Evolutionary conservation across 2,888 invertebrate species (phyloP).

Genomic region (Luffia ferchaultella): DNA sequence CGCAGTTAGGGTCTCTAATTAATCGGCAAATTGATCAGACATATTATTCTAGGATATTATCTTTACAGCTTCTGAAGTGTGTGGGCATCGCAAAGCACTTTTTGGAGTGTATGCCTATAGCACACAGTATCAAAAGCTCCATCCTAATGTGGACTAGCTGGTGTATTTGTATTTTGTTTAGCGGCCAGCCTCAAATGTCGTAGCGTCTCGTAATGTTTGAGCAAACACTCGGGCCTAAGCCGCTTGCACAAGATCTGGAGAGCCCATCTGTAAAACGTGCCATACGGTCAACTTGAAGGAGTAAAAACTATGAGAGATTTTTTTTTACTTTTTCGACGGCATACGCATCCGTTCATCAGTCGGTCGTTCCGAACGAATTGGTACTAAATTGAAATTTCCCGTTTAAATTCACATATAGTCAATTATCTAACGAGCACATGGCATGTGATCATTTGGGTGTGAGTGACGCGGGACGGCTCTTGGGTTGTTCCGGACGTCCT

Average conservation of each 20-base stretch:
- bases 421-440: conserved; percentile 37
- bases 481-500: no score
- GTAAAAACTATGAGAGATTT: conserved; percentile 1
- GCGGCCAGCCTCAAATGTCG: conserved; percentile 62
- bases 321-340: conserved; percentile 1
- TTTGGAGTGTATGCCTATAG: no score
- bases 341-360: conserved; percentile 35
- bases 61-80: no score
- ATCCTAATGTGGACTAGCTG: no score
- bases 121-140: no score
- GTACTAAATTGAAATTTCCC: conserved; percentile 61
- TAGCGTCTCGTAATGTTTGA: conserved; percentile 63
- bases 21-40: no score
- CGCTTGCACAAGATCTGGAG: conserved; percentile 48
- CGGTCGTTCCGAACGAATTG: conserved; percentile 56
- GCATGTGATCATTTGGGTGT: conserved; percentile 54
- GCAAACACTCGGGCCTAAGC: conserved; percentile 49
- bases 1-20: no score
- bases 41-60: no score
- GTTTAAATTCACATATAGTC: conserved; percentile 51
- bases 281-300: no score
- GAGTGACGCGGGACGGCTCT: no score
- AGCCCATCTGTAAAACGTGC: neutral
- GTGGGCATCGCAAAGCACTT: no score
- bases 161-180: conserved; percentile 61